phyloP scores from a whole-genome alignment of 2,113 vertebrate genomes.

The Nerophis lumbriciformis region DNA sequence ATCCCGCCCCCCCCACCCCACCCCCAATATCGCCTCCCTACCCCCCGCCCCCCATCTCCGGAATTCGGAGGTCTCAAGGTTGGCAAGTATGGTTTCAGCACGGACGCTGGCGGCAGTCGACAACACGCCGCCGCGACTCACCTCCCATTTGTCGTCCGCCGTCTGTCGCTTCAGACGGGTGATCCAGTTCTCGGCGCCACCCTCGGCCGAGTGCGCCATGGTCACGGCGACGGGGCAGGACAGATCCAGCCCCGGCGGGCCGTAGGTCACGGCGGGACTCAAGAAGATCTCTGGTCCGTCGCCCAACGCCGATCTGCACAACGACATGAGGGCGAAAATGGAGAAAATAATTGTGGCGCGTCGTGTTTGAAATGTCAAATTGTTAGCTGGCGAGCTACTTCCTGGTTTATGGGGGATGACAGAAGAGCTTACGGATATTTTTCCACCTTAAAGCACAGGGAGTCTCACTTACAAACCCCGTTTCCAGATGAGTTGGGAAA shows the following conservation, averaged over 20 bases:
- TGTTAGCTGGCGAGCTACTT: too few species aligned
- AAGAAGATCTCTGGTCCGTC: constrained; percentile 81
- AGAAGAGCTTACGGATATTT: too few species aligned
- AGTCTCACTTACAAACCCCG: too few species aligned
- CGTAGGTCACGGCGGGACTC: constrained; percentile 85
- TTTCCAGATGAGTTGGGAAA: too few species aligned
- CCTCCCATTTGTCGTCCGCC: constrained; percentile 88
- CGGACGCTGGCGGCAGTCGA: constrained; percentile 25
- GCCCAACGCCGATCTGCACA: constrained; percentile 72
- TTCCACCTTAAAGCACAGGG: too few species aligned
- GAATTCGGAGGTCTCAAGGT: too few species aligned
- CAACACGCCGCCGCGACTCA: constrained; percentile 52
- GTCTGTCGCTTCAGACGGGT: constrained; percentile 80
- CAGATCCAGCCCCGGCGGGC: constrained; percentile 77
- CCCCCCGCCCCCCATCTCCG: too few species aligned
- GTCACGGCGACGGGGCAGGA: constrained; percentile 84
- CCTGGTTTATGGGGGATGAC: too few species aligned
- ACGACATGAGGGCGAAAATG: neutral
- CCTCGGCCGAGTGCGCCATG: constrained; percentile 83
- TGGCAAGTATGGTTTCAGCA: neutral
- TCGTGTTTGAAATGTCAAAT: too few species aligned
- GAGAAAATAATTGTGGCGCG: too few species aligned
- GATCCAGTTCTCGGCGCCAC: constrained; percentile 80
- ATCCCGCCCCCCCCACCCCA: too few species aligned
- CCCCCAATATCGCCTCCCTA: too few species aligned